phyloP scores from a whole-genome alignment of 2,888 invertebrate genomes.

The Caenorhabditis angaria region DNA sequence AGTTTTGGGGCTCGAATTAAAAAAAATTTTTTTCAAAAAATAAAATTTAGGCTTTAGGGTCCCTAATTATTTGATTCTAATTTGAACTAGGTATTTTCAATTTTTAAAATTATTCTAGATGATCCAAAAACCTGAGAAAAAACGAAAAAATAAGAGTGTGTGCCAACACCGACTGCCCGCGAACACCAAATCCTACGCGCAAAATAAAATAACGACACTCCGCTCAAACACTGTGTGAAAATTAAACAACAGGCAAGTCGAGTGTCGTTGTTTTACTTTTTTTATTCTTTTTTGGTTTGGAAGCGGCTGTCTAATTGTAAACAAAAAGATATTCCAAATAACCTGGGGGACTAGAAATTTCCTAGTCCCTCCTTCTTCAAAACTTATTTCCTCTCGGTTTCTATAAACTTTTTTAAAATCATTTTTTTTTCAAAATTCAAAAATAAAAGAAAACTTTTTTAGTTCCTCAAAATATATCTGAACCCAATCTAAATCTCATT shows the following conservation, averaged over 20 bases:
- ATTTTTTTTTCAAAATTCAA: no score
- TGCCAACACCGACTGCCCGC: no score
- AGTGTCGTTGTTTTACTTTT: not conserved
- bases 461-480: not conserved
- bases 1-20: not conserved
- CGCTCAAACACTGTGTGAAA: no score
- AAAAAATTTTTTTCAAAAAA: not conserved
- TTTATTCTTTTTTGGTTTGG: no score
- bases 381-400: not conserved
- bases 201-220: no score
- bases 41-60: not conserved
- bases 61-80: no score
- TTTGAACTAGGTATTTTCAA: not conserved
- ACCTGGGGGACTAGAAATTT: not conserved
- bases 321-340: not conserved
- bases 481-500: constrained; percentile 9
- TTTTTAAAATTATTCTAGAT: not conserved
- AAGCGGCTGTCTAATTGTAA: no score
- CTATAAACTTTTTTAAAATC: no score
- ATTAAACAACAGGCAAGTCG: no score
- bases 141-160: not conserved
- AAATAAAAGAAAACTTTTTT: not conserved
- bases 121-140: not conserved
- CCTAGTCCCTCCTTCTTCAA: not conserved
- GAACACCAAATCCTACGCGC: no score